These are phyloP conservation scores for Anas flavirostris DNA, from an alignment of 2,797 vertebrate genomes.

Conservation along the genomic window DNA sequence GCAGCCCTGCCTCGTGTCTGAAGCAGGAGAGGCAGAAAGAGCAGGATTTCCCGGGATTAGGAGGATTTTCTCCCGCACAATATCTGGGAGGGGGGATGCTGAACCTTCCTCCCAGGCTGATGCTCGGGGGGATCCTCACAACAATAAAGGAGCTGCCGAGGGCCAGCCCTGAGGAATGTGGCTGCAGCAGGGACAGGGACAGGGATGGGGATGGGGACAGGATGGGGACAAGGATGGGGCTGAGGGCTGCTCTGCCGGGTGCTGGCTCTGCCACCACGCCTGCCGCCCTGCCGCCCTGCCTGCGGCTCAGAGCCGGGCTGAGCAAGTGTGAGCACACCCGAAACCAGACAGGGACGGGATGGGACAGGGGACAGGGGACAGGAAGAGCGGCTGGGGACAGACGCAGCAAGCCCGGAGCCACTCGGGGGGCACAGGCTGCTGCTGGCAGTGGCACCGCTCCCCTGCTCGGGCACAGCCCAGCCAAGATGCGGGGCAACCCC, in stretches of 20 bases:
- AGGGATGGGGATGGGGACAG: too few relatives aligned
- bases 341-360: constrained; percentile 5
- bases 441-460: neutral
- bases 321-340: neutral
- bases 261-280: neutral
- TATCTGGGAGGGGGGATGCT: neutral
- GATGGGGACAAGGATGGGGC: too few relatives aligned
- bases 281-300: neutral
- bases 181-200: neutral
- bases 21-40: neutral
- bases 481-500: neutral
- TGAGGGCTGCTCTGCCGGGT: neutral
- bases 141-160: neutral
- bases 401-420: rapidly evolving
- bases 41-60: neutral
- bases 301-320: neutral
- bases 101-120: neutral
- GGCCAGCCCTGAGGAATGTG: neutral
- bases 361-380: too few relatives aligned
- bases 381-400: neutral
- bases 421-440: neutral
- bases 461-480: rapidly evolving
- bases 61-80: constrained; percentile 38
- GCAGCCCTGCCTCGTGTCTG: neutral
- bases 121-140: neutral